Evolutionary conservation across 2,797 vertebrate species (phyloP), one percentile per base, ranked within the genome.

Genomic region (Poliocrania exsul): DNA sequence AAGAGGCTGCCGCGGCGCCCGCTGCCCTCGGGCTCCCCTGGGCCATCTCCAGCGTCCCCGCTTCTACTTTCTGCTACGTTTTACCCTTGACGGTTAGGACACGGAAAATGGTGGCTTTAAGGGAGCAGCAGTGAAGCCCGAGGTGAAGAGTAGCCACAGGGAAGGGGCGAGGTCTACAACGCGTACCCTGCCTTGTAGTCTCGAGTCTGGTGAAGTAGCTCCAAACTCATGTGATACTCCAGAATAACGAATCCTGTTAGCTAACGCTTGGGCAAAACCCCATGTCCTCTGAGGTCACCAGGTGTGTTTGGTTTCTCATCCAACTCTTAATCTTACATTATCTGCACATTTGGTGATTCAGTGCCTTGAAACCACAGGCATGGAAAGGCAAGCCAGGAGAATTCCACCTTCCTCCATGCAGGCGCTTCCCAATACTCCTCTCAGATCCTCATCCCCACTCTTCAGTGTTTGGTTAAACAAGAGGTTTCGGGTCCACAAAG

Each of bases 121-220:
- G 37, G 8, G 42, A 44, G 31, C 24, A 60, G 21, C 54, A 24
- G 16, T 1, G 18, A 67, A 16, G 20, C 6, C 17, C 1, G 8
- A 71, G 10, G 17, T 15, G 56, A 26, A 49, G 15, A 51, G 23
- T 13, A 58, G 12, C 8, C 50, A 42, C 14, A n/a, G 38, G 29
- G 44, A n/a, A 13, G 38, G 9, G 13, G 28, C 1, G 23, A 62
- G 29, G 18, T 37, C 24, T 3, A 3, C n/a, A 8, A 3, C 5
- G 3, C 1, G 0, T 16, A 28, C 2, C 1, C 23, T 24, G 20
- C 40, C 50, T 31, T 60, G 42, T 5, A 2, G n/a, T 70, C 61
- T n/a, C 5, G 18, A 33, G 46, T 6, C 35, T 61, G 44, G 23
- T 9, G 64, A 47, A 70, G 5, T 8, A n/a, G 15, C 40, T 83